These are phyloP conservation scores for Cremastobaeus sp. DNA, from an alignment of 2,888 invertebrate species.

Conservation along the genomic window DNA sequence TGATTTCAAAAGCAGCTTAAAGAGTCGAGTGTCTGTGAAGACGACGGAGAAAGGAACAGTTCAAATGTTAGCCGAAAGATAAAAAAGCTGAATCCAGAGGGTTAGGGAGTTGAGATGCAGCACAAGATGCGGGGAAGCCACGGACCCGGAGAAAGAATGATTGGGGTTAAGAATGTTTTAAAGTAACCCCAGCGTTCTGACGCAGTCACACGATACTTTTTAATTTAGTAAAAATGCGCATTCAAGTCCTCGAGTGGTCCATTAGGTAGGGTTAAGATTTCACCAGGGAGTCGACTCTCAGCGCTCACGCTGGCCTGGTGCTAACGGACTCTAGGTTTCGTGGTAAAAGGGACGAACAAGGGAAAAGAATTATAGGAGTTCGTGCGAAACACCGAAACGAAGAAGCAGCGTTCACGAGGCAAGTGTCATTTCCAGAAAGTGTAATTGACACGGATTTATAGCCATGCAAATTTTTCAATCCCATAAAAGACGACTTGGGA, in stretches of 20 bases:
- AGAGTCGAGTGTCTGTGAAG: conserved; percentile 72
- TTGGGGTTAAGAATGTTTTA: conserved; percentile 74
- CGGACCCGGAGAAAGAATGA: conserved; percentile 61
- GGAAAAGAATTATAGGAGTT: conserved; percentile 51
- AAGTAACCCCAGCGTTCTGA: conserved; percentile 70
- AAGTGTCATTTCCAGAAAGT: conserved; percentile 64
- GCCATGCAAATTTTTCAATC: conserved; percentile 60
- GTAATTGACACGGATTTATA: conserved; percentile 69
- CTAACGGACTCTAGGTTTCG: conserved; percentile 66
- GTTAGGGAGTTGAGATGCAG: conserved; percentile 64
- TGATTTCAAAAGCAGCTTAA: conserved; percentile 73
- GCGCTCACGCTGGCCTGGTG: conserved; percentile 63
- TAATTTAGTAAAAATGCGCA: conserved; percentile 78
- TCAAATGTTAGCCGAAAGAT: conserved; percentile 30
- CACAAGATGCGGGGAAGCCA: conserved; percentile 59
- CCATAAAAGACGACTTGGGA: conserved; percentile 40
- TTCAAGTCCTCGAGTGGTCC: conserved; percentile 72
- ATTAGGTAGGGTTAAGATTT: conserved; percentile 59
- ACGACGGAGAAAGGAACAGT: conserved; percentile 49
- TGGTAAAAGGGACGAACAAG: conserved; percentile 47
- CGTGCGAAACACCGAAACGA: conserved; percentile 54
- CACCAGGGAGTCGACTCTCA: conserved; percentile 55
- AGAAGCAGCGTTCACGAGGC: conserved; percentile 58
- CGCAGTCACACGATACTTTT: conserved; percentile 77
- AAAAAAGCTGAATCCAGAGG: conserved; percentile 59